Evolutionary conservation across 2,888 invertebrate species (phyloP).

Genomic region (Thereva nobilitata): DNA sequence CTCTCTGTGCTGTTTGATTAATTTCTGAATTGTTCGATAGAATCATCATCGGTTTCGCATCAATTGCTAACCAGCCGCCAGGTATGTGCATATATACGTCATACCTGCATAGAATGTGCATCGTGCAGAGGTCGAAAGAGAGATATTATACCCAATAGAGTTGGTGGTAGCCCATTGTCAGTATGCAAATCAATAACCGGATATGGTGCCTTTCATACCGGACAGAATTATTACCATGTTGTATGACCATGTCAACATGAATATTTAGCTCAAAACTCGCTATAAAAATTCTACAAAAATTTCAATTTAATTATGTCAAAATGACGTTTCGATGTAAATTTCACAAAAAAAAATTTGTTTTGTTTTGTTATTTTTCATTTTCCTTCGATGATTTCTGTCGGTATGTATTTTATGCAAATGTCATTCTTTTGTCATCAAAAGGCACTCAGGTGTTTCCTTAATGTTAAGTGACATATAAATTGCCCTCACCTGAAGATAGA

Average conservation of each 20-base stretch:
- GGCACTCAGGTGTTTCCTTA: constrained; percentile 23
- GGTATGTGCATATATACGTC: background rate
- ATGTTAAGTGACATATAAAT: background rate
- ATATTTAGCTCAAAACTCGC: constrained; percentile 22
- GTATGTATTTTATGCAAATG: constrained; percentile 20
- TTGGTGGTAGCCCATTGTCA: constrained; percentile 20
- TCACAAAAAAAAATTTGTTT: background rate
- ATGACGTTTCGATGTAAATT: constrained; percentile 30
- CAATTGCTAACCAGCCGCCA: constrained; percentile 11
- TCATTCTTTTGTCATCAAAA: constrained; percentile 5
- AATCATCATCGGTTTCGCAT: constrained; percentile 28
- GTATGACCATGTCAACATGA: constrained; percentile 29
- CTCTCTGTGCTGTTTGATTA: constrained; percentile 20
- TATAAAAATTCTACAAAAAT: constrained; percentile 10
- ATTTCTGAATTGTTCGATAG: constrained; percentile 33
- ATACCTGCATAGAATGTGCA: constrained; percentile 11
- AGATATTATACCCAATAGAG: background rate
- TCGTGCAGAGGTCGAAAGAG: background rate
- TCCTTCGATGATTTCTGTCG: constrained; percentile 25
- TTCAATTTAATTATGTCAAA: constrained; percentile 31
- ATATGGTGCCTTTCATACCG: constrained; percentile 24
- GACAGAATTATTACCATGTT: constrained; percentile 23
- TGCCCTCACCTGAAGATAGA: background rate
- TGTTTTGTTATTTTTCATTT: no score
- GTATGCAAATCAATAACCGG: constrained; percentile 36